Base-by-base conservation (phyloP, 2,113 vertebrate species). In the Ursus arctos region DNA sequence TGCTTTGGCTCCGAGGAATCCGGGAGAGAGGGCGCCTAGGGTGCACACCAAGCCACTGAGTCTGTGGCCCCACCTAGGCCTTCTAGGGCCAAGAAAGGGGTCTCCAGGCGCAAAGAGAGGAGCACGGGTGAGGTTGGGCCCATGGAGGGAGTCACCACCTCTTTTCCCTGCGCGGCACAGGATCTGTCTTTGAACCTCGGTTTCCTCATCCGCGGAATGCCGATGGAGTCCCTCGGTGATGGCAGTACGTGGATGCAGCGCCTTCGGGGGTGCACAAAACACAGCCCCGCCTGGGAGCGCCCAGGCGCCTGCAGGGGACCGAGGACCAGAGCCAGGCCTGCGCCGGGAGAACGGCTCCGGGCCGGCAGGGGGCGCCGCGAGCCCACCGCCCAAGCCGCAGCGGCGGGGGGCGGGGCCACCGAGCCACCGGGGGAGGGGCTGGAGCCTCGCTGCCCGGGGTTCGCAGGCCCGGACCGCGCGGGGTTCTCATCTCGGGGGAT, bases 311-410 rank as follows among this genome's bases (percentile, higher is more conserved):
- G 43, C 43, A 5, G 7, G 26, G 47, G 43, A 31, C 74, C 26
- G 15, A 49, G 43, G 24, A 28, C 40, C 4, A 9, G 74, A 77
- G 43, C 26, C 43, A 9, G 74, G 49, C 51, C 15, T 0, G 15
- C 12, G 47, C 36, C 19, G 6, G 36, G 12, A 40, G 33, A 31
- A 43, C 2, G 28, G 77, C 4, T 36, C n/a, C 0, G 31, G 1
- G 59, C 83, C 96, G 11, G 88, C 91, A 94, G 96, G 88, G 90
- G 95, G 94, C 95, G 95, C 97, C 65, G 9, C 24, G 33, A 94
- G 65, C 57, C 53, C 94, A 33, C 61, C 0, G n/a, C 31, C 14
- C 0, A 61, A 13, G 16, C 55, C 0, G 4, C 11, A 0, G 21
- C 24, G 12, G 53, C 12, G 11, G 33, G 2, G 7, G 16, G 4